Evolutionary conservation across 1,140 invertebrate species (phyloP).

Genomic region (Bathynomus jamesi): DNA sequence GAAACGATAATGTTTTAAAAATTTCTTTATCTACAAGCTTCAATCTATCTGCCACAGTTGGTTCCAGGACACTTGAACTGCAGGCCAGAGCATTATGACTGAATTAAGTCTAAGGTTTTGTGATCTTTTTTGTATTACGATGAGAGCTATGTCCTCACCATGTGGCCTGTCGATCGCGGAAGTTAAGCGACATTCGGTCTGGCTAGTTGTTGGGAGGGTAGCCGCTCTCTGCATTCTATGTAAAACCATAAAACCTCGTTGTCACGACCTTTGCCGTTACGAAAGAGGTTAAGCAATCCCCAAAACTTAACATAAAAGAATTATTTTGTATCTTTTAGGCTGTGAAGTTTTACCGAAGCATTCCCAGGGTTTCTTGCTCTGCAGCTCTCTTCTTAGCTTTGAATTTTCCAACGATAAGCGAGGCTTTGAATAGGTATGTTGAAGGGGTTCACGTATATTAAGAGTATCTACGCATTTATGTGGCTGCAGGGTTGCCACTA

Average conservation of each 20-base stretch:
- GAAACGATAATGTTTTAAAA: no score
- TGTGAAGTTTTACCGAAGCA: background rate
- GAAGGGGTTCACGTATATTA: no score
- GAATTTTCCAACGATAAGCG: background rate
- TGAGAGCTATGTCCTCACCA: background rate
- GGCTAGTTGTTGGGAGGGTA: background rate
- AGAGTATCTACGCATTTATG: no score
- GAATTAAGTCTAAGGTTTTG: no score
- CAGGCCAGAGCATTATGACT: no score
- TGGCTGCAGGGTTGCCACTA: no score
- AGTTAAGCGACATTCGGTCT: background rate
- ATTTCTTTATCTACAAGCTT: no score
- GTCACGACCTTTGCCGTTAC: background rate
- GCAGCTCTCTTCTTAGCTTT: background rate
- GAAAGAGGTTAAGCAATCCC: background rate
- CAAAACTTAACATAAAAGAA: background rate
- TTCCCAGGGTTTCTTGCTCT: background rate
- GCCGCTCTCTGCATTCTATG: background rate
- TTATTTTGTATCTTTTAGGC: background rate
- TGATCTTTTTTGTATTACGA: no score
- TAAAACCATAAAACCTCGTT: background rate
- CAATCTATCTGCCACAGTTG: no score
- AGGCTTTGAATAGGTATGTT: background rate
- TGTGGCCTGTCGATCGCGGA: background rate
- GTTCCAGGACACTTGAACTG: no score